These are phyloP conservation scores for Nycticryphes semicollaris DNA, from an alignment of 2,113 vertebrate genomes.

Conservation along the genomic window DNA sequence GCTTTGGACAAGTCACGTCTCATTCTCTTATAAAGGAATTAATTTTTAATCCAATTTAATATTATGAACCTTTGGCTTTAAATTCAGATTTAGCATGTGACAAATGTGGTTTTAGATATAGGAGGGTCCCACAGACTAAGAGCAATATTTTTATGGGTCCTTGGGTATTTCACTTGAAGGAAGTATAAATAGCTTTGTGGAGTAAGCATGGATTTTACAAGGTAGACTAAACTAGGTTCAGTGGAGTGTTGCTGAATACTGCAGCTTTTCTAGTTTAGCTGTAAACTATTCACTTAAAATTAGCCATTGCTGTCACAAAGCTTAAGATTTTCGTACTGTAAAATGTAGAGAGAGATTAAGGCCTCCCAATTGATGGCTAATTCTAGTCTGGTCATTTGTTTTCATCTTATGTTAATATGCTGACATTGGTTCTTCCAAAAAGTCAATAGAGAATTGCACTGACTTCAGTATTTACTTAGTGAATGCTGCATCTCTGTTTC, in stretches of 20 bases:
- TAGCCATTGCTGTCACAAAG: neutral
- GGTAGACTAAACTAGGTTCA: neutral
- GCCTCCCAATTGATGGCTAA: neutral
- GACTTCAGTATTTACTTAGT: neutral
- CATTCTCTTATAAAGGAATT: neutral
- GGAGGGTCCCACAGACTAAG: neutral
- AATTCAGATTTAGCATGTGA: neutral
- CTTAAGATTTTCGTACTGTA: neutral
- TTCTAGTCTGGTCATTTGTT: neutral
- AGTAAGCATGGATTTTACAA: slow-evolving; percentile 14
- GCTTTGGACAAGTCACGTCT: neutral
- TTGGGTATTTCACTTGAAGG: neutral
- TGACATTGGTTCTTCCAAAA: neutral
- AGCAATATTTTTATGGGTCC: neutral
- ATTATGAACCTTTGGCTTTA: neutral
- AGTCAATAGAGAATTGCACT: neutral
- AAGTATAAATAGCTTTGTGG: neutral
- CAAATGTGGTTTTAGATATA: neutral
- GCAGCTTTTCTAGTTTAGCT: neutral
- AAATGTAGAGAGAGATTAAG: neutral
- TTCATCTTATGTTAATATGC: neutral
- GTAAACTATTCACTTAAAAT: neutral
- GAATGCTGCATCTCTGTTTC: neutral
- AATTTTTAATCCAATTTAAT: neutral
- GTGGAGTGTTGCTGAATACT: neutral